These are phyloP conservation scores for Quadroppia sp. DNA, from an alignment of 2,888 invertebrate genomes.

Conservation along the genomic window DNA sequence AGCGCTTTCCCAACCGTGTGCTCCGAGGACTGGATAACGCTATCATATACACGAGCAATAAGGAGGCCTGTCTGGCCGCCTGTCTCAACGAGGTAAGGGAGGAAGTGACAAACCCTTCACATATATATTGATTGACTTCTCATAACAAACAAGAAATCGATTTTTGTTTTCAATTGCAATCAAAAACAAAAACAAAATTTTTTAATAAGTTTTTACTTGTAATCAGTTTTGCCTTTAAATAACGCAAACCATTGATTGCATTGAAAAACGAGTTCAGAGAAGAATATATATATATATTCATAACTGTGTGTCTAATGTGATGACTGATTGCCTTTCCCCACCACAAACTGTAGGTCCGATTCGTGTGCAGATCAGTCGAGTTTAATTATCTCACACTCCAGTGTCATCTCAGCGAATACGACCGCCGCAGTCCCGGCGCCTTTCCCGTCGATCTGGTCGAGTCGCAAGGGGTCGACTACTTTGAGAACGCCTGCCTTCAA, in stretches of 20 bases:
- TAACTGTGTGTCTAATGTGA: background rate
- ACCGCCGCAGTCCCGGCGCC: constrained; percentile 78
- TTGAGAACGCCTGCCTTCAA: constrained; percentile 85
- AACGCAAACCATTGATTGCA: background rate
- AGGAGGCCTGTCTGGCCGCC: constrained; percentile 86
- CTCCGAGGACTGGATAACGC: constrained; percentile 85
- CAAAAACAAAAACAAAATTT: too few species aligned
- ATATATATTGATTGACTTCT: constrained; percentile 10
- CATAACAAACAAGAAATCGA: background rate
- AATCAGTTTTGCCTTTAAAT: background rate
- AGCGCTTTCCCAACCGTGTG: constrained; percentile 86
- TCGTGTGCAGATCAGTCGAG: constrained; percentile 84
- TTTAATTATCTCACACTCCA: constrained; percentile 89
- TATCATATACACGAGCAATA: constrained; percentile 85
- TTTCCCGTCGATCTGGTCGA: constrained; percentile 77
- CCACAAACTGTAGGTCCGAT: constrained; percentile 64
- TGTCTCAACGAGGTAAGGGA: constrained; percentile 80
- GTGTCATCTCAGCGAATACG: constrained; percentile 83
- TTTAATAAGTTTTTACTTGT: background rate
- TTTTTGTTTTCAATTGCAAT: too few species aligned
- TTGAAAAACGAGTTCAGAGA: too few species aligned
- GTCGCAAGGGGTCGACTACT: constrained; percentile 76
- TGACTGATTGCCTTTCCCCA: background rate
- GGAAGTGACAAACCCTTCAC: background rate
- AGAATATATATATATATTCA: background rate